These are phyloP conservation scores for Syrista parreyssii DNA, from an alignment of 2,888 invertebrate genomes.

Conservation along the genomic window DNA sequence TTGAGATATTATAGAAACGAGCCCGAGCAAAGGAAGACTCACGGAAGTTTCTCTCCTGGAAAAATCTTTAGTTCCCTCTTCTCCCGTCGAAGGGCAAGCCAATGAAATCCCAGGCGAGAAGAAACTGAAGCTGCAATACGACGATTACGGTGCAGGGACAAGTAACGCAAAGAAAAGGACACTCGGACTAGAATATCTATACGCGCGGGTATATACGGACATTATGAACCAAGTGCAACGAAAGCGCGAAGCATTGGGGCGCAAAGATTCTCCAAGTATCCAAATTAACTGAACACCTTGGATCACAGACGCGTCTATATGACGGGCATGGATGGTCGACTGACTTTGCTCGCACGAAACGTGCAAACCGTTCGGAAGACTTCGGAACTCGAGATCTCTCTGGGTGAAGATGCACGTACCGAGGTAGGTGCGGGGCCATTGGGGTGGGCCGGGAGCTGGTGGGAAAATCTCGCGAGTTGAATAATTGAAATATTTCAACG, in stretches of 20 bases:
- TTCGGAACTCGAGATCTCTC: too few relatives aligned
- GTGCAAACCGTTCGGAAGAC: too few relatives aligned
- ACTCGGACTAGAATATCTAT: constrained; percentile 8
- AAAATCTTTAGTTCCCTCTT: too few relatives aligned
- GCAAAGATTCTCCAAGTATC: constrained; percentile 32
- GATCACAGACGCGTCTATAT: background rate
- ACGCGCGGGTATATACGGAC: constrained; percentile 17
- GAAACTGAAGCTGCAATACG: background rate
- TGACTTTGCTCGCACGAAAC: too few relatives aligned
- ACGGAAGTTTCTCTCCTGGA: too few relatives aligned
- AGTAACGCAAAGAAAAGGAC: background rate
- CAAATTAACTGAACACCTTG: constrained; percentile 51
- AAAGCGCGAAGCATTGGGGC: constrained; percentile 5
- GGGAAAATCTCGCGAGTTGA: constrained; percentile 53
- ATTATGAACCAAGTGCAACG: constrained; percentile 18
- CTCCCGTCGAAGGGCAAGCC: background rate
- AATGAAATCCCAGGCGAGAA: background rate
- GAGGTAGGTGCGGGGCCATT: too few relatives aligned
- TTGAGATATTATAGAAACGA: too few relatives aligned
- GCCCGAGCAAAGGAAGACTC: too few relatives aligned
- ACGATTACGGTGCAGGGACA: background rate
- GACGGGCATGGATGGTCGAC: too few relatives aligned
- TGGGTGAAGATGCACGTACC: too few relatives aligned
- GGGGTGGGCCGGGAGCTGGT: constrained; percentile 8
- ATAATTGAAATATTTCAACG: constrained; percentile 61